phyloP scores from a whole-genome alignment of 2,797 vertebrate species.

The Paratrypauchen microcephalus region DNA sequence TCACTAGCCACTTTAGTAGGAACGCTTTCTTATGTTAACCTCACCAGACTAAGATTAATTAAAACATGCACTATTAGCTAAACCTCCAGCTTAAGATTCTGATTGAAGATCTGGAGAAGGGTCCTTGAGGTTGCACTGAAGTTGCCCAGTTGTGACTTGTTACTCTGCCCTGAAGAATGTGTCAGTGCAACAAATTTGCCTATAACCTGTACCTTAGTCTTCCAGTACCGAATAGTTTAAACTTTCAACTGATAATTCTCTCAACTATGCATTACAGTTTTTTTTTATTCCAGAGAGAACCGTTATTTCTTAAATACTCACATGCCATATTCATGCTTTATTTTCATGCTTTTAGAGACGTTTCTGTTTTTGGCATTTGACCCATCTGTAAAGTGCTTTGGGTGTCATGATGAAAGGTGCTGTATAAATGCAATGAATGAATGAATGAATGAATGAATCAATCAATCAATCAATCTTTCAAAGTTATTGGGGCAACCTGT shows the following conservation, averaged over 20 bases:
- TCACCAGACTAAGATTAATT: neutral
- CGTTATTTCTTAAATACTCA: neutral
- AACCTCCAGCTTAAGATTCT: neutral
- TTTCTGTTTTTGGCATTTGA: neutral
- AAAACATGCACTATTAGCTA: neutral
- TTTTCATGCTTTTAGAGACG: neutral
- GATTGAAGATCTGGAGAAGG: neutral
- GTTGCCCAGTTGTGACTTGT: neutral
- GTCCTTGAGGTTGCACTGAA: neutral
- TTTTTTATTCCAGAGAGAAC: neutral
- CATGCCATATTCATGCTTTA: neutral
- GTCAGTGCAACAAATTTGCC: no score
- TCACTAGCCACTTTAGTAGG: slow-evolving; percentile 30
- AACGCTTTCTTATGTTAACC: neutral
- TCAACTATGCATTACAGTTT: neutral
- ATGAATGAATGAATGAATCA: no score
- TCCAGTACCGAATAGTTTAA: no score
- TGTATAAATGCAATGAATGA: no score
- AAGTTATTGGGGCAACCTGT: neutral
- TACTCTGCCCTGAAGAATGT: neutral
- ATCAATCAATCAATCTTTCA: no score
- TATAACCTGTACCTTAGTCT: no score
- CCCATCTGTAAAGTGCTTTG: no score
- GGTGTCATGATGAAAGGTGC: no score
- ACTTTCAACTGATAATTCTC: no score